phyloP scores from a whole-genome alignment of 2,888 invertebrate genomes.

The Andricus quercusramuli region DNA sequence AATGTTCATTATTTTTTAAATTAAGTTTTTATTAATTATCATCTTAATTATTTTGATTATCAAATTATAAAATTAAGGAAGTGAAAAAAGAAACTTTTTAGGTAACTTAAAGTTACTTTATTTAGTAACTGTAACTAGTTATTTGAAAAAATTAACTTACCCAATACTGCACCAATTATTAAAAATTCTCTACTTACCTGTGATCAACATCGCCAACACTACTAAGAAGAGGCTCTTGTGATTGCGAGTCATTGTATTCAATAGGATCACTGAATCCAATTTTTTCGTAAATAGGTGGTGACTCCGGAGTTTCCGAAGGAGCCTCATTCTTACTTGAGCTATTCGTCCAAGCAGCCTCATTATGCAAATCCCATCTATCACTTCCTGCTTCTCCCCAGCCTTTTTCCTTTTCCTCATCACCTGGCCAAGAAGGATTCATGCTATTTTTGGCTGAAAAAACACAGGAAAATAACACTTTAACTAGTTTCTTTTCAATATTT shows the following conservation, averaged over 20 bases:
- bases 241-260: constrained; percentile 82
- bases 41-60: no score
- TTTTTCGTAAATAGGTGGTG: constrained; percentile 84
- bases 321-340: constrained; percentile 65
- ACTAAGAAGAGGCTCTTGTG: constrained; percentile 73
- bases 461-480: constrained; percentile 31
- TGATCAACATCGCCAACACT: constrained; percentile 76
- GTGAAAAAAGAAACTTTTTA: no score
- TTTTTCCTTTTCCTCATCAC: constrained; percentile 68
- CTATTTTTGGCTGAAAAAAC: constrained; percentile 67
- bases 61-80: no score
- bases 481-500: neutral
- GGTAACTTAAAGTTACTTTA: no score
- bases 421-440: constrained; percentile 72
- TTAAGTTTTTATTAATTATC: no score
- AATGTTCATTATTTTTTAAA: no score
- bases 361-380: constrained; percentile 72
- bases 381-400: constrained; percentile 72
- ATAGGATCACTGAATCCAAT: constrained; percentile 81
- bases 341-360: constrained; percentile 69
- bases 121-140: no score
- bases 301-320: constrained; percentile 82
- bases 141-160: no score
- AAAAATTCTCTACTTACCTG: constrained; percentile 62
- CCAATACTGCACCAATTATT: neutral